Evolutionary conservation across 2,888 invertebrate species (phyloP).

Genomic region (Empis stercorea): DNA sequence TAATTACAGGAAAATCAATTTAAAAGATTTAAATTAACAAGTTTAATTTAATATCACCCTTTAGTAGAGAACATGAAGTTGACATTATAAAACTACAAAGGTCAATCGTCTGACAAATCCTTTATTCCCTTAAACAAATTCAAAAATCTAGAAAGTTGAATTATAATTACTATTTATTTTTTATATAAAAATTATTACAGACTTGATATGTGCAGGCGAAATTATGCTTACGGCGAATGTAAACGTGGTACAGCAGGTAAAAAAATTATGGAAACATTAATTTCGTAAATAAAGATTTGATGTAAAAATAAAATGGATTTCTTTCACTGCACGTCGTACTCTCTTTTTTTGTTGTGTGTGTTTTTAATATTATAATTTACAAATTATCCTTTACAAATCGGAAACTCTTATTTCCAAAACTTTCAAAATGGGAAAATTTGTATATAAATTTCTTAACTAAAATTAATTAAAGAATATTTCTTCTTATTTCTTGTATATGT

Average conservation of each 20-base stretch:
- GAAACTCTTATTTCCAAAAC: neutral
- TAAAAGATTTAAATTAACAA: no score
- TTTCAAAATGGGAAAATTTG: conserved; percentile 1
- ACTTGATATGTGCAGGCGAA: conserved; percentile 98
- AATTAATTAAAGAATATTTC: no score
- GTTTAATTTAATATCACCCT: no score
- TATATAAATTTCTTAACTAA: conserved; percentile 1
- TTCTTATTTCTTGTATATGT: no score
- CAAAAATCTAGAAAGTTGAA: no score
- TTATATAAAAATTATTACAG: conserved; percentile 48
- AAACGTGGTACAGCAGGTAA: conserved; percentile 98
- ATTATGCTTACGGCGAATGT: conserved; percentile 88
- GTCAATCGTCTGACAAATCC: no score
- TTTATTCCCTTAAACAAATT: no score
- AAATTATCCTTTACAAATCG: neutral
- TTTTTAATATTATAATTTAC: neutral
- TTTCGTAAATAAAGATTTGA: neutral
- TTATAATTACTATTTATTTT: no score
- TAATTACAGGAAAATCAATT: no score
- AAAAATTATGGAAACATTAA: conserved; percentile 16
- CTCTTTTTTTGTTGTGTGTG: neutral
- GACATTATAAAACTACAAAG: no score
- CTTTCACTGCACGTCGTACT: neutral
- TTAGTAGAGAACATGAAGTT: no score
- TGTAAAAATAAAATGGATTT: conserved; percentile 2